A percentile compares a stretch with the other conserved stretches of the same genome.
These are phyloP conservation scores for Mastomys natalensis DNA, from an alignment of 2,113 vertebrate genomes.

Conservation along the genomic window DNA sequence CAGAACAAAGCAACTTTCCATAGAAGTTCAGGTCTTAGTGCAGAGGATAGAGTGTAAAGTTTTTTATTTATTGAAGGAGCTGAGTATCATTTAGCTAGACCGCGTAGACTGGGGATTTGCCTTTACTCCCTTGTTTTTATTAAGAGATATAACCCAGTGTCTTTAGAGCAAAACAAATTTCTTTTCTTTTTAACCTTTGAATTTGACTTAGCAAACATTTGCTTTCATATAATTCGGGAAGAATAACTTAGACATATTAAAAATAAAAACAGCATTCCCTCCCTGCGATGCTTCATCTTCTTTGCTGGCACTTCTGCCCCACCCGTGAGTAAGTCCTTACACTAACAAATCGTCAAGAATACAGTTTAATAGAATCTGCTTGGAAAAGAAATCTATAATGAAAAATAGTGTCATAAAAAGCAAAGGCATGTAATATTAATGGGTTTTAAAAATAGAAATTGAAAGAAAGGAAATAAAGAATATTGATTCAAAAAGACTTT, in stretches of 20 bases:
- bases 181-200: conserved; percentile 29
- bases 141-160: background rate
- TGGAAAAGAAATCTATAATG: conserved; percentile 63
- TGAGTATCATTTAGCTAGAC: background rate
- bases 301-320: background rate
- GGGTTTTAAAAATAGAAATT: conserved; percentile 49
- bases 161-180: background rate
- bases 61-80: background rate
- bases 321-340: background rate
- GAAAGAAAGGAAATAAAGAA: conserved; percentile 39
- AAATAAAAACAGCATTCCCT: background rate
- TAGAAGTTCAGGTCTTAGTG: background rate
- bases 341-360: background rate
- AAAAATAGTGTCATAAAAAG: conserved; percentile 58
- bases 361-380: conserved; percentile 24
- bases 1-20: background rate
- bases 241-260: conserved; percentile 54
- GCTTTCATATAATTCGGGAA: conserved; percentile 26
- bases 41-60: background rate
- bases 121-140: background rate
- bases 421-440: conserved; percentile 5
- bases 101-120: background rate
- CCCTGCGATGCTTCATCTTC: background rate
- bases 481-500: conserved; percentile 26
- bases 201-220: conserved; percentile 53